Conservation (phyloP, 2,797 vertebrate species). For the Gymnothorax javanicus region DNA sequence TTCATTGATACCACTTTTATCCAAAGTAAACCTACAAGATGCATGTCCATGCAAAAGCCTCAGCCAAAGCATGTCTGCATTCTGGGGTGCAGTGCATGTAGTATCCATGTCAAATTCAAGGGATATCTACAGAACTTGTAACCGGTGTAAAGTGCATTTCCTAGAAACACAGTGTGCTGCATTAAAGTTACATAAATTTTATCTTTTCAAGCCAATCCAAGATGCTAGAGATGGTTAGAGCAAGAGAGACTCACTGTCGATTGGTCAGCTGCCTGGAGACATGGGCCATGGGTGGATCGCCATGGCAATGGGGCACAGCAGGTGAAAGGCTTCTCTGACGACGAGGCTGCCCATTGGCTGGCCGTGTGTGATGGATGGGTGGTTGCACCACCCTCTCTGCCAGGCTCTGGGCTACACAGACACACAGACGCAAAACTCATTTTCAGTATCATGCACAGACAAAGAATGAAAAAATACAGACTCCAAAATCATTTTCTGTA, state of each 20-base stretch:
- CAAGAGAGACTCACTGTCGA: slow-evolving; percentile 66
- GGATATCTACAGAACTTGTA: not conserved
- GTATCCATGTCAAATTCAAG: too few relatives aligned
- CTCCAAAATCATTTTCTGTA: too few relatives aligned
- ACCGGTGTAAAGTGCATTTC: not conserved
- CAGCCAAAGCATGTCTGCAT: too few relatives aligned
- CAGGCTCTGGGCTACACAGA: slow-evolving; percentile 50
- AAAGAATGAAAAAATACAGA: too few relatives aligned
- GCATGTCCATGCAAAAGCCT: too few relatives aligned
- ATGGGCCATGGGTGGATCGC: slow-evolving; percentile 48
- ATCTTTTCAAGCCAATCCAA: not conserved
- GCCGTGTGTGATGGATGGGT: slow-evolving; percentile 23
- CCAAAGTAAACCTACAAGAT: too few relatives aligned
- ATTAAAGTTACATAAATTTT: not conserved
- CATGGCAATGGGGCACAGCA: slow-evolving; percentile 5
- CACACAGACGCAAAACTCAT: not conserved
- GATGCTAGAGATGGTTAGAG: slow-evolving; percentile 45
- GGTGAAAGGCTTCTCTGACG: slow-evolving; percentile 50
- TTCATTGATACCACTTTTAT: too few relatives aligned
- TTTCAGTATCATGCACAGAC: not conserved
- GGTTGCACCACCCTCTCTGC: slow-evolving; percentile 55
- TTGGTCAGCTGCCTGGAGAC: slow-evolving; percentile 54
- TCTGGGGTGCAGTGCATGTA: too few relatives aligned
- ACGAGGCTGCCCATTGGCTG: not conserved
- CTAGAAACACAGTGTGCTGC: not conserved